Conservation (phyloP, 37 sponge, comb jelly and placozoan species). For the Spongilla lacustris region DNA sequence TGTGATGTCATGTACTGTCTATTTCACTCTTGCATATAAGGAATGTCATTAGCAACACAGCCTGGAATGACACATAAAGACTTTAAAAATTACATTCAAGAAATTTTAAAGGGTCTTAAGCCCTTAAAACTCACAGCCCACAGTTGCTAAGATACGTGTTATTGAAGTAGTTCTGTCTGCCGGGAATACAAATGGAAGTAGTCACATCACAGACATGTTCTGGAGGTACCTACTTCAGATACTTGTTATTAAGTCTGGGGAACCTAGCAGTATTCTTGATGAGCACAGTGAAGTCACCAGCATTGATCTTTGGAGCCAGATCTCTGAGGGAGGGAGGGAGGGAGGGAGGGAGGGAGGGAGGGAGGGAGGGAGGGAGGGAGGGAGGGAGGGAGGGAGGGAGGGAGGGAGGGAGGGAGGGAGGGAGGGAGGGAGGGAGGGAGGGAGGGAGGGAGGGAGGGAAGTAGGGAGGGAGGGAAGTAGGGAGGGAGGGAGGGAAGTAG, state of each 20-base stretch:
- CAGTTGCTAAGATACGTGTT: background rate
- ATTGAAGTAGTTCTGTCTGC: constrained; percentile 41
- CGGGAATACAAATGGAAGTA: background rate
- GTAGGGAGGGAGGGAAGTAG: no score
- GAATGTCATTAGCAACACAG: no score
- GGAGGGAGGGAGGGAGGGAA: no score
- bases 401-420: background rate
- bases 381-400: background rate
- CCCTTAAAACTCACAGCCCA: no score
- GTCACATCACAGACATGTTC: no score
- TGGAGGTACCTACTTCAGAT: constrained; percentile 54
- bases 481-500: no score
- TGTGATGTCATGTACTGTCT: no score
- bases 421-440: no score
- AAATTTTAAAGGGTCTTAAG: no score
- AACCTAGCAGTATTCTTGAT: constrained; percentile 82
- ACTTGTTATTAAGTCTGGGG: constrained; percentile 25
- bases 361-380: background rate
- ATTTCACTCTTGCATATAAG: no score
- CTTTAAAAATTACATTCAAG: no score
- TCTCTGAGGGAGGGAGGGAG: constrained; percentile 37
- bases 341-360: background rate
- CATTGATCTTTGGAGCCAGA: constrained; percentile 57
- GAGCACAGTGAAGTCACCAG: constrained; percentile 62
- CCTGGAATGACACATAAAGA: no score